Evolutionary conservation across 2,888 invertebrate species (phyloP).

Genomic region (Galerucella calmariensis): DNA sequence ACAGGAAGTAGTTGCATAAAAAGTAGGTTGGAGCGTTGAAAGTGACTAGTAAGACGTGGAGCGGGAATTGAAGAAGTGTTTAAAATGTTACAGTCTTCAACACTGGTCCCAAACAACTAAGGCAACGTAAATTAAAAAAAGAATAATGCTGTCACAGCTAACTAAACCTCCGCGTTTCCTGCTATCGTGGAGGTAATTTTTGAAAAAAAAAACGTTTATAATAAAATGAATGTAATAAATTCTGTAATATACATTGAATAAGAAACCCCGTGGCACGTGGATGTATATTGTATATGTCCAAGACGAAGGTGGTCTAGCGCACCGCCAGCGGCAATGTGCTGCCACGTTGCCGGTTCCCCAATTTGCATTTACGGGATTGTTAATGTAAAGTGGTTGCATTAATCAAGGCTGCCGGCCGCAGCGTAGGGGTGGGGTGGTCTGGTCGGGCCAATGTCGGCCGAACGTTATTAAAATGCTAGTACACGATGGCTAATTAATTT

Average conservation of each 20-base stretch:
- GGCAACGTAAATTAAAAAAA: too few relatives aligned
- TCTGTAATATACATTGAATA: background rate
- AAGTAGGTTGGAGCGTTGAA: too few relatives aligned
- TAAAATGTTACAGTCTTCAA: too few relatives aligned
- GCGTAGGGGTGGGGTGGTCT: conserved; percentile 61
- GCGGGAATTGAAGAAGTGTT: too few relatives aligned
- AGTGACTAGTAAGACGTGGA: too few relatives aligned
- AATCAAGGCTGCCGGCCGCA: conserved; percentile 63
- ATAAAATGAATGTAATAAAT: background rate
- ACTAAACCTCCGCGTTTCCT: too few relatives aligned
- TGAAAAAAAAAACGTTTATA: background rate
- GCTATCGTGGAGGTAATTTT: background rate
- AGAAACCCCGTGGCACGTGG: conserved; percentile 9
- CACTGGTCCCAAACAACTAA: too few relatives aligned
- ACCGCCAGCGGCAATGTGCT: conserved; percentile 11
- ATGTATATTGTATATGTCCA: background rate
- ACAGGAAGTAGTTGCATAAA: too few relatives aligned
- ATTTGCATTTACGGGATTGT: conserved; percentile 65
- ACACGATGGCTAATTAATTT: conserved; percentile 65
- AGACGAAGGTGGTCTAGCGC: conserved; percentile 15
- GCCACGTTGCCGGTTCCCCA: conserved; percentile 45
- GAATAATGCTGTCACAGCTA: too few relatives aligned
- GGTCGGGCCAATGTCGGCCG: conserved; percentile 46
- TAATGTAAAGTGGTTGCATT: conserved; percentile 65
- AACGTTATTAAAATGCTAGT: conserved; percentile 64